These are phyloP conservation scores for Arge pagana DNA, from an alignment of 2,888 invertebrate genomes.

Conservation along the genomic window DNA sequence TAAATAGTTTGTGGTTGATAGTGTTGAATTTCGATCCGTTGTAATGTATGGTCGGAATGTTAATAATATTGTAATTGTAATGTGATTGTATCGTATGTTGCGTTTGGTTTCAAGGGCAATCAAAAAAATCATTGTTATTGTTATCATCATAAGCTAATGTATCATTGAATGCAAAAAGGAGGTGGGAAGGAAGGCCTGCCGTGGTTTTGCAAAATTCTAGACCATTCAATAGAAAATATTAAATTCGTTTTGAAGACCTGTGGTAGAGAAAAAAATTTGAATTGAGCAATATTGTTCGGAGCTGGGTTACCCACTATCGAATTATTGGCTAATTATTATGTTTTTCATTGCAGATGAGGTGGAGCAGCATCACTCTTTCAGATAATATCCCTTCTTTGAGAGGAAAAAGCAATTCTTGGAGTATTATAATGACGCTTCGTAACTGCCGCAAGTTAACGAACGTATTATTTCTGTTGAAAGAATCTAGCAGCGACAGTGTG, in stretches of 20 bases:
- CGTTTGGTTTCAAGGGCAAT: slow-evolving; percentile 40
- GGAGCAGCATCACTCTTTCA: too few relatives aligned
- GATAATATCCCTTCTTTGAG: too few relatives aligned
- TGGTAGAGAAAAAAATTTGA: too few relatives aligned
- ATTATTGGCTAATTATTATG: too few relatives aligned
- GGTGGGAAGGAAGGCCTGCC: slow-evolving; percentile 16
- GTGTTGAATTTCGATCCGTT: slow-evolving; percentile 15
- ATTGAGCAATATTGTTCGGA: too few relatives aligned
- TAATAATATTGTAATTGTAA: slow-evolving; percentile 19
- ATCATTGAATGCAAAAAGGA: slow-evolving; percentile 17
- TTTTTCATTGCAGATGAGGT: too few relatives aligned
- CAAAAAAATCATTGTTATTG: slow-evolving; percentile 30
- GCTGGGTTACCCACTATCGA: too few relatives aligned
- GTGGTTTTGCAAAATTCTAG: slow-evolving; percentile 12
- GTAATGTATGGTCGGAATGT: slow-evolving; percentile 8
- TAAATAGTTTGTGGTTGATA: slow-evolving; percentile 11
- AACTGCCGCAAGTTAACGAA: too few relatives aligned
- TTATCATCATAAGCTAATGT: slow-evolving; percentile 14
- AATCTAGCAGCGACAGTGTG: too few relatives aligned
- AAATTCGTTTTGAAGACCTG: not conserved
- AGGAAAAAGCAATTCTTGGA: too few relatives aligned
- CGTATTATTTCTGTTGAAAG: too few relatives aligned
- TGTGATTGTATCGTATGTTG: slow-evolving; percentile 42
- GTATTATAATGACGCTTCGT: too few relatives aligned
- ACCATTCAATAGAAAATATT: not conserved